phyloP scores from a whole-genome alignment of 35 echinoderm and acorn worm species.

The Apostichopus japonicus region DNA sequence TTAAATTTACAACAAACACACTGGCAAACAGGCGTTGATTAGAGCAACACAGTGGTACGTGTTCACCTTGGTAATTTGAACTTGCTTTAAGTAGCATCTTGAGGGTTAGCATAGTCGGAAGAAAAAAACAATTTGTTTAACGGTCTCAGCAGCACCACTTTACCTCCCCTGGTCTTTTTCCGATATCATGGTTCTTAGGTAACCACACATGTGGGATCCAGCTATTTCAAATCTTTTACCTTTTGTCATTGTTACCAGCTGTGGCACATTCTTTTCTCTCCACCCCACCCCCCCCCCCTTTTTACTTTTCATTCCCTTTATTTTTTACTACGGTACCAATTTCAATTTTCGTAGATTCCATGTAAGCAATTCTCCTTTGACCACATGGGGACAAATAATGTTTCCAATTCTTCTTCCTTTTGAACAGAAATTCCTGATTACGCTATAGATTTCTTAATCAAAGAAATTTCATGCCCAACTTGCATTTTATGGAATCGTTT shows the following conservation, averaged over 20 bases:
- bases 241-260: not conserved
- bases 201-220: not conserved
- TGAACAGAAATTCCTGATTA: not conserved
- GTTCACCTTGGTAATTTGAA: not conserved
- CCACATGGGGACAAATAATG: too few relatives aligned
- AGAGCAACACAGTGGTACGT: not conserved
- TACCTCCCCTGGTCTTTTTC: not conserved
- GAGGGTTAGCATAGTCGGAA: not conserved
- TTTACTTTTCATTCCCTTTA: too few relatives aligned
- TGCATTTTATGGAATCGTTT: not conserved
- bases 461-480: not conserved
- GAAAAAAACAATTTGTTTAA: not conserved
- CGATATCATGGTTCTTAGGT: not conserved
- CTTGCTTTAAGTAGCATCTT: not conserved
- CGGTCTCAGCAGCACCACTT: not conserved
- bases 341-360: too few relatives aligned
- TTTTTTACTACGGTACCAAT: too few relatives aligned
- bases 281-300: too few relatives aligned
- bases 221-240: not conserved
- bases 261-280: not conserved
- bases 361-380: too few relatives aligned
- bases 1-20: slow-evolving; percentile 20
- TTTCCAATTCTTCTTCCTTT: too few relatives aligned
- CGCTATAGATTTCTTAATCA: not conserved
- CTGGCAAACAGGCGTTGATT: slow-evolving; percentile 7